These are phyloP conservation scores for Ornithoptera priamus DNA, from an alignment of 2,888 invertebrate genomes.

Conservation along the genomic window DNA sequence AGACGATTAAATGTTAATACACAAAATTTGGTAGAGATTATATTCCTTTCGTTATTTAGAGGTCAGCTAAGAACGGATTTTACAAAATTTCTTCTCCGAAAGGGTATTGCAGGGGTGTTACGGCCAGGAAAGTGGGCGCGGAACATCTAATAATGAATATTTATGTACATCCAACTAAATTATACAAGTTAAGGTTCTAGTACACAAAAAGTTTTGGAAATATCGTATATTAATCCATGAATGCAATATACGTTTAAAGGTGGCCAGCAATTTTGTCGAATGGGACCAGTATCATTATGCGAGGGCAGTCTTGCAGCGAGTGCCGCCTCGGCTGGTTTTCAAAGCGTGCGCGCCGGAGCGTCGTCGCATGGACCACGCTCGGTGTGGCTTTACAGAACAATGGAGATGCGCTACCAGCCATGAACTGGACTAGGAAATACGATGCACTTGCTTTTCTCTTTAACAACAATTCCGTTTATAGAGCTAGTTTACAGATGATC, in stretches of 20 bases:
- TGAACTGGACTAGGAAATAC: conserved; percentile 38
- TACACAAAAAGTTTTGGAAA: not conserved
- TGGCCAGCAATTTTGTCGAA: conserved; percentile 50
- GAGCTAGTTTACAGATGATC: not conserved
- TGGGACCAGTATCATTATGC: conserved; percentile 66
- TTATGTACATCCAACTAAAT: no score
- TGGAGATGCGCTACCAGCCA: conserved; percentile 45
- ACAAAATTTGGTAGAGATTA: no score
- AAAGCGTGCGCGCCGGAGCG: conserved; percentile 52
- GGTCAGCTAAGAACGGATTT: no score
- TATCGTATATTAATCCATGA: conserved; percentile 38
- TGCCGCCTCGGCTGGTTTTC: conserved; percentile 59
- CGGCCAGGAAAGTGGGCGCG: no score
- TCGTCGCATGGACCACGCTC: conserved; percentile 44
- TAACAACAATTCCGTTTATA: not conserved
- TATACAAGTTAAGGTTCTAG: no score
- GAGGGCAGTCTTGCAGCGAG: conserved; percentile 56
- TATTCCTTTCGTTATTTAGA: no score
- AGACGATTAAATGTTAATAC: no score
- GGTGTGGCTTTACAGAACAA: conserved; percentile 71
- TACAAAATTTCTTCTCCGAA: no score
- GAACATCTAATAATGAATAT: no score
- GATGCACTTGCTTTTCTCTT: conserved; percentile 23
- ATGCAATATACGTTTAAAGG: conserved; percentile 46
- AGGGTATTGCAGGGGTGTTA: no score